A percentile compares a stretch with the other conserved stretches of the same genome.
Conservation (phyloP, 2,797 vertebrate species). For the Heterohyrax brucei region DNA sequence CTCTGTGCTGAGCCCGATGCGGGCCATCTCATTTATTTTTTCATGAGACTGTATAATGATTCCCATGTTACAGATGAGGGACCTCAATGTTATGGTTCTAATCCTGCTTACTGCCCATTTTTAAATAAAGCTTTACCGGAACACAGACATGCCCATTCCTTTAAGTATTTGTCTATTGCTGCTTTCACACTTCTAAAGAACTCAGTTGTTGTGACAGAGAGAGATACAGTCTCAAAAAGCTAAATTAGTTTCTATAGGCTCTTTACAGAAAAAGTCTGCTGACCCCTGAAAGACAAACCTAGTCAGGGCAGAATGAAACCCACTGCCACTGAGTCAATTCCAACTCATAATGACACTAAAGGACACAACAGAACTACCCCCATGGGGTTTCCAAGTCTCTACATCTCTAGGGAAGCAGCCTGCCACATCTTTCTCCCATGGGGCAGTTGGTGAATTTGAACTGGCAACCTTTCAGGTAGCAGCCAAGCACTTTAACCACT, state of each 20-base stretch:
- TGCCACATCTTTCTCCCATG: too few relatives aligned
- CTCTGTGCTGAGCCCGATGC: not conserved
- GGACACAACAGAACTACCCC: too few relatives aligned
- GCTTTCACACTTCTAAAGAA: not conserved
- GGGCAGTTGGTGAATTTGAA: too few relatives aligned
- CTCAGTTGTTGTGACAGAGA: not conserved
- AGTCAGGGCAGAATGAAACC: not conserved
- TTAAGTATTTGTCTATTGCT: not conserved
- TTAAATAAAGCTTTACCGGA: conserved; percentile 29
- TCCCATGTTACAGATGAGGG: conserved; percentile 21
- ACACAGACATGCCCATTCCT: not conserved
- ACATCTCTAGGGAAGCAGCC: too few relatives aligned
- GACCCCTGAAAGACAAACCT: not conserved
- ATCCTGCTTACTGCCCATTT: not conserved
- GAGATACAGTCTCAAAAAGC: not conserved
- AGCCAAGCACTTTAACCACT: too few relatives aligned
- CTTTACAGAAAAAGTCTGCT: not conserved
- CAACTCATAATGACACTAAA: too few relatives aligned
- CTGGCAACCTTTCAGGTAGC: too few relatives aligned
- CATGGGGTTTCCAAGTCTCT: too few relatives aligned
- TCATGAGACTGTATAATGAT: not conserved
- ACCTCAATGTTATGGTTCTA: not conserved
- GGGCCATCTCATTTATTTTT: not conserved
- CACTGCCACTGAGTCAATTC: too few relatives aligned
- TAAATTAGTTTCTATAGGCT: conserved; percentile 9